Percentiles rank a stretch among this genome's conserved stretches.
Evolutionary conservation across 2,888 invertebrate species (phyloP).

Genomic region (Lepidochrysops patricia): DNA sequence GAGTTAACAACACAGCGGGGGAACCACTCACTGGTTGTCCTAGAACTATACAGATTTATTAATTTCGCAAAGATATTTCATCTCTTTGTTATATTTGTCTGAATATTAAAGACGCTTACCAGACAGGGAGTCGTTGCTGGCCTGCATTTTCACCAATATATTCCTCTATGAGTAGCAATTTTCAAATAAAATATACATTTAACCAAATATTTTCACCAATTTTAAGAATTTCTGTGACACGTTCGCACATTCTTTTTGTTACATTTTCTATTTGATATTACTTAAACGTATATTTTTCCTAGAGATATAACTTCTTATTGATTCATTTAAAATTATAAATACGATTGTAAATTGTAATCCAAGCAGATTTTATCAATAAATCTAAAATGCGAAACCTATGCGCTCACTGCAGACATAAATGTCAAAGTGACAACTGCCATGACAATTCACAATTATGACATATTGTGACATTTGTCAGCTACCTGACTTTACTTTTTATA

Average conservation of each 20-base stretch:
- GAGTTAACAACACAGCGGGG: slow-evolving; percentile 79
- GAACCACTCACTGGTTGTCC: slow-evolving; percentile 49
- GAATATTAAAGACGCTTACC: slow-evolving; percentile 35
- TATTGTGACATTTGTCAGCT: neutral
- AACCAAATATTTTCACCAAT: neutral
- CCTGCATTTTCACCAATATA: slow-evolving; percentile 46
- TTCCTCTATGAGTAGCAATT: slow-evolving; percentile 16
- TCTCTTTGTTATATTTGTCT: neutral
- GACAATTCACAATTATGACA: neutral
- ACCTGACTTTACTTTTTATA: neutral
- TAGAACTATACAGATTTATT: slow-evolving; percentile 37
- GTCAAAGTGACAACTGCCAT: neutral
- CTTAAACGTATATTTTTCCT: neutral
- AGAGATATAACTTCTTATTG: no score
- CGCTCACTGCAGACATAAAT: neutral
- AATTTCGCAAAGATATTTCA: slow-evolving; percentile 20
- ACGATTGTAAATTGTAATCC: neutral
- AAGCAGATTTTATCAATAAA: neutral
- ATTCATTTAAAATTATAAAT: neutral
- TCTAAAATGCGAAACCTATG: neutral
- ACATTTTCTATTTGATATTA: neutral
- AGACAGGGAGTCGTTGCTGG: slow-evolving; percentile 57
- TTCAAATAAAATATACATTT: neutral
- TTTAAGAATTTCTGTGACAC: neutral
- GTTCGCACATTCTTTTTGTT: neutral